Percentiles rank a stretch among this genome's conserved stretches.
These are phyloP conservation scores for Fistularia commersonii DNA, from an alignment of 2,797 vertebrate species.

Conservation along the genomic window DNA sequence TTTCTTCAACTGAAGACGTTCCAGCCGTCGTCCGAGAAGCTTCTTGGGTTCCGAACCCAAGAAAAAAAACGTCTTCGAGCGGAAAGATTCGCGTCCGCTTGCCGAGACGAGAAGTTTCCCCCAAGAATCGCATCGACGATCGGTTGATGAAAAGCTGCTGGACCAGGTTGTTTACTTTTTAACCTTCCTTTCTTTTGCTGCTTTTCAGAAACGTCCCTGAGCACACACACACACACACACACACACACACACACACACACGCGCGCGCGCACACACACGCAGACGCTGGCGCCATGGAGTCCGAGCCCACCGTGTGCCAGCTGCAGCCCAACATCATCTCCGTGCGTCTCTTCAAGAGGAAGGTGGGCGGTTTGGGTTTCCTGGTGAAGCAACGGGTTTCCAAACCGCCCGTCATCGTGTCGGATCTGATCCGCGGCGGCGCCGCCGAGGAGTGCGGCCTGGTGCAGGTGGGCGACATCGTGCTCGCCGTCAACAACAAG, in stretches of 20 bases:
- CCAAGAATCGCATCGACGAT: no score
- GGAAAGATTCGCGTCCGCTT: no score
- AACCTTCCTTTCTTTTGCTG: conserved; percentile 29
- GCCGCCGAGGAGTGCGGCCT: conserved; percentile 95
- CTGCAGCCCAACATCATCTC: conserved; percentile 98
- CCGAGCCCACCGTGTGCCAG: conserved; percentile 88
- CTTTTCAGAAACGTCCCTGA: conserved; percentile 58
- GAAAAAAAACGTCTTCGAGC: no score
- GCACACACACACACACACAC: conserved; percentile 24
- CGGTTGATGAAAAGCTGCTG: background rate
- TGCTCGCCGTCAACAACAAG: conserved; percentile 92
- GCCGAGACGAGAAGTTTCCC: no score
- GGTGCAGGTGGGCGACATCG: conserved; percentile 95
- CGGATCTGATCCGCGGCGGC: conserved; percentile 91
- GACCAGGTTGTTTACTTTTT: conserved; percentile 39
- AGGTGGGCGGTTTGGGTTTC: conserved; percentile 92
- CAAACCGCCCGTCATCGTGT: conserved; percentile 94
- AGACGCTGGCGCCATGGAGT: conserved; percentile 81
- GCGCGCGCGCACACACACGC: conserved; percentile 14
- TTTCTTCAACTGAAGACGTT: no score
- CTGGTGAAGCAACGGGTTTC: conserved; percentile 93
- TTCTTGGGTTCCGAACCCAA: no score
- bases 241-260: conserved; percentile 12
- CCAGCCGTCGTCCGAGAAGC: no score
- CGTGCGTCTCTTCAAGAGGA: conserved; percentile 93